These are phyloP conservation scores for Malurus elegans DNA, from an alignment of 2,113 vertebrate genomes.

Conservation along the genomic window DNA sequence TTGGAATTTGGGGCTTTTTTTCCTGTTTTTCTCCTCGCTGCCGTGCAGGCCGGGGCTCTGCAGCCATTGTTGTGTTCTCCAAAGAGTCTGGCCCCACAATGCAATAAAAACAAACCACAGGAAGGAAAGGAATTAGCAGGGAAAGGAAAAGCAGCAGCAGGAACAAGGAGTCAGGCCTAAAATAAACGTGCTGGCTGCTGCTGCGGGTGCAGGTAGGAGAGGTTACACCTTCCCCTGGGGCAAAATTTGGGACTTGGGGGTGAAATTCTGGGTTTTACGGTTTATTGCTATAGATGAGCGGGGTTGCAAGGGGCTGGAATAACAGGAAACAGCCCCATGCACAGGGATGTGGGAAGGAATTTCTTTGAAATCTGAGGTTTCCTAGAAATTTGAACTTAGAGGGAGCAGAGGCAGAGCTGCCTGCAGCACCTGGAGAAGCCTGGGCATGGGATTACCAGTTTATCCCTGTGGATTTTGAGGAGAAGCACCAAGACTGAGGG, in stretches of 20 bases:
- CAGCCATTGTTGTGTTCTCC: neutral
- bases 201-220: neutral
- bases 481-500: neutral
- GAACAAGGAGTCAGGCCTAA: neutral
- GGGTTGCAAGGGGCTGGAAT: accelerated
- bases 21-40: neutral
- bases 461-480: neutral
- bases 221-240: neutral
- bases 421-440: neutral
- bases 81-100: neutral
- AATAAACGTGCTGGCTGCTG: neutral
- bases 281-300: neutral
- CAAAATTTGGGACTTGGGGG: neutral
- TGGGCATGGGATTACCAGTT: neutral
- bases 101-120: neutral
- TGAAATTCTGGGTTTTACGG: neutral
- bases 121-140: slow-evolving; percentile 44
- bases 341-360: accelerated
- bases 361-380: neutral
- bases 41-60: neutral
- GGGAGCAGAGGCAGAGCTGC: neutral
- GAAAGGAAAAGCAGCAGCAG: slow-evolving; percentile 4
- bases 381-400: neutral
- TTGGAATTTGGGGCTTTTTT: neutral
- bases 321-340: neutral